Base-by-base conservation (phyloP, 2,797 vertebrate genomes). In the Falco rusticolus region DNA sequence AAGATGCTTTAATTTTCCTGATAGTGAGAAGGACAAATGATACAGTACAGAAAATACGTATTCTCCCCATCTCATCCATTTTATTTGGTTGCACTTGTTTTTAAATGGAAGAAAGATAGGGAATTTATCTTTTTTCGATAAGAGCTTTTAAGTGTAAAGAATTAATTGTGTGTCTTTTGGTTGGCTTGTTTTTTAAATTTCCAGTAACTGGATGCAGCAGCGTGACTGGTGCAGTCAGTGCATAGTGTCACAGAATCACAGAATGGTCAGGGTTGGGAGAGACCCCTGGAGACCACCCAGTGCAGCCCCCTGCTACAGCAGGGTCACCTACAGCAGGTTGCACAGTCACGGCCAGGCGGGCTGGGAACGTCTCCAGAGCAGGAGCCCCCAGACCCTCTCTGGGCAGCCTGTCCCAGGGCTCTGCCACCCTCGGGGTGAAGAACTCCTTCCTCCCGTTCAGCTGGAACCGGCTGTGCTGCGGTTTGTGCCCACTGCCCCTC, bases 1-100 rank as follows among this genome's bases (percentile, higher is more conserved):
- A 89, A 85, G 64, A 80, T 82, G 37, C 74, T 92, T 82, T 82
- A 77, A 92, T 96, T 94, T 90, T 83, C 53, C 5, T 25, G n/a
- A 33, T 31, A 84, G 15, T 13, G 13, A 87, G 59, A 82, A 72
- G 59, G 63, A 74, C 53, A 90, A 95, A 89, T 93, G 41, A 79
- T 89, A 64, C 5, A 50, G 70, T 89, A 29, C 45, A 89, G 74
- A 92, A 80, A 96, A 85, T 78, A 80, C 41, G 11, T 47, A 3
- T 77, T n/a, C 28, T 90, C 65, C 39, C 56, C 15, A 43, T 70
- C 45, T 74, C 57, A 83, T 74, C 53, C 12, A 4, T 77, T 92
- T 85, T 70, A 74, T 70, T 77, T 0, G 1, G 7, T 26, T 74
- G 37, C 57, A 29, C 34, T 90, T 82, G 13, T 28, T 91, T 85